Conservation (phyloP, 2,113 vertebrate genomes). For the Columba livia region DNA sequence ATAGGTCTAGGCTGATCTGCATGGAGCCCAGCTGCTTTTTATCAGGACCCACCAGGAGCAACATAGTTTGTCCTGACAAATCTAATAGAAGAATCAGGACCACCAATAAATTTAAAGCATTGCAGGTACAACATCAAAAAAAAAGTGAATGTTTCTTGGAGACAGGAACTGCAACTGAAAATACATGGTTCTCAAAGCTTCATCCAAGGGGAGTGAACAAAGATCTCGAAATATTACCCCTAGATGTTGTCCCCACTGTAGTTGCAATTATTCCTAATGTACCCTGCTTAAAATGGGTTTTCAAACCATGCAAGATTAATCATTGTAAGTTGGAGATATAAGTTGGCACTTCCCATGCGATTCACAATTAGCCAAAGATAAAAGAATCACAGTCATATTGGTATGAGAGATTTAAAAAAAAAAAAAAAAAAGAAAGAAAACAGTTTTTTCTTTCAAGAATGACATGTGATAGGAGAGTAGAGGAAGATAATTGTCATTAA, state of each 20-base stretch:
- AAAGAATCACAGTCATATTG: conserved; percentile 40
- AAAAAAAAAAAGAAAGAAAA: neutral
- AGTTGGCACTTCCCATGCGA: conserved; percentile 44
- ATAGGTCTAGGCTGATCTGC: neutral
- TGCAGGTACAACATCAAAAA: neutral
- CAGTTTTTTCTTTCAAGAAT: conserved; percentile 51
- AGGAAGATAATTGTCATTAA: conserved; percentile 71
- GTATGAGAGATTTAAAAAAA: neutral
- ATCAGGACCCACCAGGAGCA: neutral
- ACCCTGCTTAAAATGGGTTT: conserved; percentile 45
- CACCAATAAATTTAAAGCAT: neutral
- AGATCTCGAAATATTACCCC: conserved; percentile 15
- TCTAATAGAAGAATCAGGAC: neutral
- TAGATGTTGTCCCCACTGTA: neutral
- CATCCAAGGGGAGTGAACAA: neutral
- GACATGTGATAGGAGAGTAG: conserved; percentile 68
- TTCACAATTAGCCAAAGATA: conserved; percentile 52
- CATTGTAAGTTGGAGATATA: conserved; percentile 46
- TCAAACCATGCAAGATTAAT: conserved; percentile 43
- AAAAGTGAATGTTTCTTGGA: neutral
- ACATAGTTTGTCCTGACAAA: neutral
- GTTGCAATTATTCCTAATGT: conserved; percentile 30
- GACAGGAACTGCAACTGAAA: neutral
- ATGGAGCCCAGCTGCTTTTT: neutral
- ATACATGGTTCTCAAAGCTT: neutral